These are phyloP conservation scores for Lutjanus erythropterus DNA, from an alignment of 2,113 vertebrate species.

Conservation along the genomic window DNA sequence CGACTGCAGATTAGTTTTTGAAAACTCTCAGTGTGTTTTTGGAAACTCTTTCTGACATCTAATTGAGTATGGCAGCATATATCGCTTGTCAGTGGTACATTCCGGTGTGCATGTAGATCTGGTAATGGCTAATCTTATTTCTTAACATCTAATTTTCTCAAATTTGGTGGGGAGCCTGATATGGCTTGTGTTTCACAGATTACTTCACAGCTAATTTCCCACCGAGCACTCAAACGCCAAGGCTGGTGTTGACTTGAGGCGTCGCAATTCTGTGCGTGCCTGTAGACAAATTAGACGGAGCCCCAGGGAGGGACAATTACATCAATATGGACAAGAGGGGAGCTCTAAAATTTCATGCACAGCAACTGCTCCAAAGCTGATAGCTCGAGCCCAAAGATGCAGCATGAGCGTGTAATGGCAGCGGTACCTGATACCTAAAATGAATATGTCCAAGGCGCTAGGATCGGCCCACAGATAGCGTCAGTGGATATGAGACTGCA, in stretches of 20 bases:
- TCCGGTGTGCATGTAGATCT: background rate
- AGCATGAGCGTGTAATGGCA: background rate
- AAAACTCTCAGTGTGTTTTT: constrained; percentile 6
- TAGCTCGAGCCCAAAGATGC: constrained; percentile 22
- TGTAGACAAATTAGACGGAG: constrained; percentile 40
- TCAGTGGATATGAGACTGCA: background rate
- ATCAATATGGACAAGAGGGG: constrained; percentile 2
- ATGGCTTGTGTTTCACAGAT: constrained; percentile 48
- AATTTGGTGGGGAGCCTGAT: constrained; percentile 36
- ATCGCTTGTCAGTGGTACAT: background rate
- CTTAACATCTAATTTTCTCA: constrained; percentile 23
- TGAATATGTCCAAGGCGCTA: background rate
- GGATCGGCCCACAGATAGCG: background rate
- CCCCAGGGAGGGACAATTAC: constrained; percentile 42
- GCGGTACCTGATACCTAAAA: constrained; percentile 5
- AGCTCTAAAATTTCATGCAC: constrained; percentile 41
- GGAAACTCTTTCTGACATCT: constrained; percentile 11
- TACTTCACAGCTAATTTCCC: constrained; percentile 58
- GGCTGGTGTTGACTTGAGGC: constrained; percentile 2
- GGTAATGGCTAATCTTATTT: constrained; percentile 52
- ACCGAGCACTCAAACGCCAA: constrained; percentile 3
- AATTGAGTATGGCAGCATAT: background rate
- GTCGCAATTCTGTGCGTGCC: constrained; percentile 10
- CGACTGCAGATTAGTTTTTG: constrained; percentile 3
- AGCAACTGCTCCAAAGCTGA: constrained; percentile 17